Base-by-base conservation (phyloP, 2,797 vertebrate genomes). In the Oreortyx pictus region DNA sequence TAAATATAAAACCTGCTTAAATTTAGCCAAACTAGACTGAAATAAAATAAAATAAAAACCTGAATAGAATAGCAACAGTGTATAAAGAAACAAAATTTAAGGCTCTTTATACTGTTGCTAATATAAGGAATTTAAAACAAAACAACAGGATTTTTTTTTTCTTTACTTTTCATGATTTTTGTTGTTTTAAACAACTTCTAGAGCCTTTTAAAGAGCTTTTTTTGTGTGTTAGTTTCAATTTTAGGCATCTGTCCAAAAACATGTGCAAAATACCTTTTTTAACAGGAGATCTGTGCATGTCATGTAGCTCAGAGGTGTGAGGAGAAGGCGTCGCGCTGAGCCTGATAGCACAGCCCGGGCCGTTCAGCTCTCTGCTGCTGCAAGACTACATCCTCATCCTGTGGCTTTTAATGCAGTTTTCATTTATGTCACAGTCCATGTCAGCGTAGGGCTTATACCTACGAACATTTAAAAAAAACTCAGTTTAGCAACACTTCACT, bases 381-480 rank as follows among this genome's bases (percentile, higher is more conserved):
- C 41, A 57, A 59, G 52, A 19, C 16, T 43, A 6, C 1, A 10
- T 47, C 39, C 39, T 72, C 7, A 6, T 41, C 68, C 17, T 0
- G 0, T 29, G 33, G 17, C 8, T 73, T 41, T 31, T 0, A 10
- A 4, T 23, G 13, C 1, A 0, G 29, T 87, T 86, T 82, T 57
- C 50, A 46, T 87, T 76, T 80, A 25, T 18, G 3, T 43, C 71
- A 7, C 43, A 33, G 10, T 56, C 20, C 8, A 29, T 43, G 37
- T 82, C 15, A 71, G 64, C 35, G 7, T 49, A 54, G 31, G 8
- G 6, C 6, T 0, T n/a, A 56, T 25, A 44, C 13, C 20, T 86
- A 1, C 33, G 39, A 67, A 4, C 13, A 71, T 92, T 60, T 39
- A 33, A 6, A 78, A 77, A 50, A n/a, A 9, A 9, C 47, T 76